These are phyloP conservation scores for Pholis gunnellus DNA, from an alignment of 2,113 vertebrate genomes.

Conservation along the genomic window DNA sequence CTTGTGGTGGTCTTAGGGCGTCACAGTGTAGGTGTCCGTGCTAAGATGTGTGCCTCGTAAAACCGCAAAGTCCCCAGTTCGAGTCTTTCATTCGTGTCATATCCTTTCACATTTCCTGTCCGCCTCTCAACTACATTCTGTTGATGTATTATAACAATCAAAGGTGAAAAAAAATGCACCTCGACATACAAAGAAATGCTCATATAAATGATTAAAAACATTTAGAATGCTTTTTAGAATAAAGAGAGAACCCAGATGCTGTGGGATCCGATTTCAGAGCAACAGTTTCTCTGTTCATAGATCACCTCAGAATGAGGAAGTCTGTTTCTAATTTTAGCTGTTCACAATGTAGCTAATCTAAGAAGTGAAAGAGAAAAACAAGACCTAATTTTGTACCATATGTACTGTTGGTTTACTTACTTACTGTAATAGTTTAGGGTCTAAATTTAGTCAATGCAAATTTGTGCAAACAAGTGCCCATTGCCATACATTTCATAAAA, in stretches of 20 bases:
- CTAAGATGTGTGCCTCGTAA: not conserved
- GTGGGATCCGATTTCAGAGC: not conserved
- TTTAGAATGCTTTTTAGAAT: not conserved
- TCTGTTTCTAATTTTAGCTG: constrained; percentile 16
- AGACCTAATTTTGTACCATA: not conserved
- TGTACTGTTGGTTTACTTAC: not conserved
- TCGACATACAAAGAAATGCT: not conserved
- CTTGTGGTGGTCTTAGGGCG: not conserved
- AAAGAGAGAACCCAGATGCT: not conserved
- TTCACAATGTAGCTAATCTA: constrained; percentile 1
- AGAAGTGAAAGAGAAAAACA: not conserved
- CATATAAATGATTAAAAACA: not conserved
- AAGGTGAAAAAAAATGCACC: not conserved
- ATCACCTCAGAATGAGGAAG: not conserved
- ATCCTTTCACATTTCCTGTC: constrained; percentile 33
- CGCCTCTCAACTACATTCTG: not conserved
- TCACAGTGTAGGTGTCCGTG: not conserved
- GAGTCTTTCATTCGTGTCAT: not conserved
- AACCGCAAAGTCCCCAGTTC: not conserved
- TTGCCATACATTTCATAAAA: constrained; percentile 16
- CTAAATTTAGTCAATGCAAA: not conserved
- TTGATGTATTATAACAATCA: too few species aligned
- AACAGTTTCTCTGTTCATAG: not conserved
- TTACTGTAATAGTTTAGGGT: not conserved
- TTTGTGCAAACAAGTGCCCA: not conserved